These are phyloP conservation scores for Urosaurus nigricauda DNA, from an alignment of 2,797 vertebrate species.

Conservation along the genomic window DNA sequence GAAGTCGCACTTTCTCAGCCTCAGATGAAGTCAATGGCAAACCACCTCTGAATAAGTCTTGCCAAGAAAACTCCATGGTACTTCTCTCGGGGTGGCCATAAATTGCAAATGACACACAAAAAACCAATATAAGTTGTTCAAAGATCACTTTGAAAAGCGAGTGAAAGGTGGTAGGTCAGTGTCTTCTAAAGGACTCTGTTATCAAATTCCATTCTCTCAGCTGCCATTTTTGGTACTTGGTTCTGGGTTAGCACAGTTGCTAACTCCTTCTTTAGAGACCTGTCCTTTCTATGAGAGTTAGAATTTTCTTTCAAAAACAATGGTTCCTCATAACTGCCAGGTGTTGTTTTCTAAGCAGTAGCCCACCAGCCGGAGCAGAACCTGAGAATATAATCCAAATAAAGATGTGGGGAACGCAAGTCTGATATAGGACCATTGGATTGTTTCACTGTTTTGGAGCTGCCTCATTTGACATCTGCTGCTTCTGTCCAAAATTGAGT, in stretches of 20 bases:
- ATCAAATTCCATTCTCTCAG: neutral
- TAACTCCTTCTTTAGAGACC: neutral
- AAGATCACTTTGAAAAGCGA: neutral
- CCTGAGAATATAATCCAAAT: neutral
- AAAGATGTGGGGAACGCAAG: neutral
- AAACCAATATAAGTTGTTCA: neutral
- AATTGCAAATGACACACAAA: too few relatives aligned
- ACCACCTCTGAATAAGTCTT: too few relatives aligned
- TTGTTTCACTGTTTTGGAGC: neutral
- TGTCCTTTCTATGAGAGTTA: neutral
- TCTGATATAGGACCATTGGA: neutral
- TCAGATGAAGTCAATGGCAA: too few relatives aligned
- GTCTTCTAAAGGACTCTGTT: neutral
- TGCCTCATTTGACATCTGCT: conserved; percentile 10
- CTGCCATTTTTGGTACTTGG: neutral
- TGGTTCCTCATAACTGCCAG: neutral
- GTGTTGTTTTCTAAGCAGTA: neutral
- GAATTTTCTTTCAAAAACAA: neutral
- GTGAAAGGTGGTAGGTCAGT: too few relatives aligned
- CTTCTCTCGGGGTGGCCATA: too few relatives aligned
- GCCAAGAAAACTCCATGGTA: too few relatives aligned
- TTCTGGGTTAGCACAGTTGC: neutral
- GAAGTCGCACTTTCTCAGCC: too few relatives aligned
- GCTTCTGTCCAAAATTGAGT: fast-evolving
- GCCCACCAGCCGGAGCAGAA: neutral